Conservation (phyloP, 2,888 invertebrate species). For the Philereme vetulata region DNA sequence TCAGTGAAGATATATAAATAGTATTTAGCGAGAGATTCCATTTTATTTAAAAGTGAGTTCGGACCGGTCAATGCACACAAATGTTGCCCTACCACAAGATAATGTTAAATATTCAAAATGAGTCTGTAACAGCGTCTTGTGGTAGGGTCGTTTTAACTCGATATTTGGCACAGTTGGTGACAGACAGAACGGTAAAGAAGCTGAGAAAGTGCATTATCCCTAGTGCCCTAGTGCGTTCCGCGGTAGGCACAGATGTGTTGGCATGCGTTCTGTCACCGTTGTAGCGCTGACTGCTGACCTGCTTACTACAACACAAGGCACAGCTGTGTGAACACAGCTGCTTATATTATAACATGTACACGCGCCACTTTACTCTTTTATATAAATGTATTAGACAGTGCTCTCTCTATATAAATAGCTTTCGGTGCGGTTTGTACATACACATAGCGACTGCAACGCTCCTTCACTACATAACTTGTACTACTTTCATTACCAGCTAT, state of each 20-base stretch:
- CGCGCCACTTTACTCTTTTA: conserved; percentile 13
- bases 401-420: conserved; percentile 27
- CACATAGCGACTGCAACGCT: conserved; percentile 48
- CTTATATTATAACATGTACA: not conserved
- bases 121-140: not conserved
- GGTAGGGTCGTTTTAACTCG: conserved; percentile 37
- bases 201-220: too few species aligned
- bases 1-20: conserved; percentile 15
- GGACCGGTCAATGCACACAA: conserved; percentile 35
- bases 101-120: not conserved
- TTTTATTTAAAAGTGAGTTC: conserved; percentile 1
- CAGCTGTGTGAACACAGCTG: too few species aligned
- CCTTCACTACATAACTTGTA: conserved; percentile 54
- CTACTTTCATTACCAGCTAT: conserved; percentile 61
- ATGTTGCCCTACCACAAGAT: conserved; percentile 4
- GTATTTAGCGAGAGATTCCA: conserved; percentile 3
- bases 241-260: not conserved
- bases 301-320: too few species aligned
- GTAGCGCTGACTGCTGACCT: conserved; percentile 13
- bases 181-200: conserved; percentile 41
- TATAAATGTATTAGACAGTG: conserved; percentile 24
- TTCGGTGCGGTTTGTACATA: conserved; percentile 29
- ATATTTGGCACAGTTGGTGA: conserved; percentile 66
- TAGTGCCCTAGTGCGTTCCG: too few species aligned
- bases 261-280: conserved; percentile 11